Evolutionary conservation across 2,797 vertebrate species (phyloP), one percentile per base, ranked within the genome.

Genomic region (Merluccius polli): DNA sequence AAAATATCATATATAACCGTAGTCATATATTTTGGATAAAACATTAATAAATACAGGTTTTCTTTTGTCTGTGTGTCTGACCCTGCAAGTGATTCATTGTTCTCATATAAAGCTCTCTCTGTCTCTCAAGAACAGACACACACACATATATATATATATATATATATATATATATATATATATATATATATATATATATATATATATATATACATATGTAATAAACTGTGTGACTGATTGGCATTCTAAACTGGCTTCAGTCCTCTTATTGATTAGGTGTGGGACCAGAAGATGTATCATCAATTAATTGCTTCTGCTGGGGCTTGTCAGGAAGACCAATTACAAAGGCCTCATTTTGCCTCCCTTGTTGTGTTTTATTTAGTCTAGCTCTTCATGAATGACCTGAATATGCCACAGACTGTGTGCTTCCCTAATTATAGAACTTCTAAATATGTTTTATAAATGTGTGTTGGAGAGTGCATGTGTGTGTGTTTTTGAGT

Each of bases 401-500:
- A 86, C 87, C 87, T 85, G 76, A 81, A 86, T 84, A 87, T 79
- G 84, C 79, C 83, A 82, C 69, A 79, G 78, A 82, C 71, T 84
- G 69, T 84, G 75, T 84, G 79, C 76, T 81, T 81, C 76, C 77
- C 79, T 75, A 87, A 87, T 87, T 81, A 87, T 84, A 71, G 65
- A 74, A 70, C 10, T 35, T 8, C 31, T 67, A 32, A 69, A 69
- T 69, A 69, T 69, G 31, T 69, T 30, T 69, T 69, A 30, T 16
- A 65, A 65, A 65, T 65, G 59, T 27, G 59, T 65, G 21, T 24
- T 21, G 21, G 8, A 59, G 52, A 21, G 12, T n/a, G 15, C 24
- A n/a, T 76, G 33, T 67, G 69, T 21, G 21, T 63, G 59, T 29
- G 41, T 59, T 21, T 71, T 18, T 24, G 30, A 33, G 18, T 75